phyloP scores from a whole-genome alignment of 1,140 invertebrate genomes.

The Lordiphosa mommai region DNA sequence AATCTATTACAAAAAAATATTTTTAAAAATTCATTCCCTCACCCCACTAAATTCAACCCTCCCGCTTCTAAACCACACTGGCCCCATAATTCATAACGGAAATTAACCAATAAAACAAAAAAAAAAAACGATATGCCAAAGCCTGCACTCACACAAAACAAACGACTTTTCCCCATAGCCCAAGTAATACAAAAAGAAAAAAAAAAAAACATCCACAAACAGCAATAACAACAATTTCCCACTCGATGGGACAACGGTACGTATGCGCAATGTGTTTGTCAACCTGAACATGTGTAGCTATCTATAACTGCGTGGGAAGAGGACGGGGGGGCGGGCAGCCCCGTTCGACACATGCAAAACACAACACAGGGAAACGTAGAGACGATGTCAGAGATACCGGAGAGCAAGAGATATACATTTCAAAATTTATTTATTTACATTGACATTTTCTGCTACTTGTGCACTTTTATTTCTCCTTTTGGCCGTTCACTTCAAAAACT shows the following conservation, averaged over 20 bases:
- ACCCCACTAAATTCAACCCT: constrained; percentile 26
- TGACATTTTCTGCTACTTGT: constrained; percentile 75
- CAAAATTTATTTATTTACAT: constrained; percentile 76
- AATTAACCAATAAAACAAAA: constrained; percentile 63
- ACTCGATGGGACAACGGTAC: constrained; percentile 44
- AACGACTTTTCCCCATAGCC: constrained; percentile 58
- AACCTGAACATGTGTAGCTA: constrained; percentile 75
- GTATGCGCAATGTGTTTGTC: constrained; percentile 65
- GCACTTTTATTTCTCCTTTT: constrained; percentile 35
- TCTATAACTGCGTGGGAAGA: constrained; percentile 33
- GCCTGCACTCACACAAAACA: constrained; percentile 42
- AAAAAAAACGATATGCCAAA: constrained; percentile 36
- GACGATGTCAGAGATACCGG: constrained; percentile 56
- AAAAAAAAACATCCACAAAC: constrained; percentile 30
- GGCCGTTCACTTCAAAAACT: constrained; percentile 58
- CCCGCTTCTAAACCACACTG: constrained; percentile 3
- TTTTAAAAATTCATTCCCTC: background rate
- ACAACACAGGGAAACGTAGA: constrained; percentile 49
- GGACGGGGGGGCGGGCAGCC: background rate
- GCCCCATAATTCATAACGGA: constrained; percentile 51
- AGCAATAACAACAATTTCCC: constrained; percentile 53
- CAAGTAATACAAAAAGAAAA: constrained; percentile 33
- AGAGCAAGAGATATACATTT: constrained; percentile 60
- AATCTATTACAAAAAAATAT: too few species aligned
- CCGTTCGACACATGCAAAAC: constrained; percentile 58